phyloP scores from a whole-genome alignment of 1,140 invertebrate species.

The Hylaeus volcanicus region DNA sequence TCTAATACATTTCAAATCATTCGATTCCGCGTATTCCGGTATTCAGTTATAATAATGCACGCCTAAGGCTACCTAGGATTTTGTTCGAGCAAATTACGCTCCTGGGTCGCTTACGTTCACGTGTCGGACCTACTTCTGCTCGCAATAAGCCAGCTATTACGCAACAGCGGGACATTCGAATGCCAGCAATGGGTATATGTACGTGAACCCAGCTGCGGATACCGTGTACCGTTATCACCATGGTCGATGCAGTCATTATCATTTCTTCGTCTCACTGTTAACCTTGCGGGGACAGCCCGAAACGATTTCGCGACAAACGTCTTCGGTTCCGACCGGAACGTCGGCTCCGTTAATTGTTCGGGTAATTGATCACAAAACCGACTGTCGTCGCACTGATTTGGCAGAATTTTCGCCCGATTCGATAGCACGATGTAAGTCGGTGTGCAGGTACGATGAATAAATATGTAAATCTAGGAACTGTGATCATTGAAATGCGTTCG shows the following conservation, averaged over 20 bases:
- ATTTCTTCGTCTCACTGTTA: neutral
- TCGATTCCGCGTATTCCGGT: neutral
- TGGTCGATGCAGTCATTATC: neutral
- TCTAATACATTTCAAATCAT: no score
- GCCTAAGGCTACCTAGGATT: neutral
- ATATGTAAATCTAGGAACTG: neutral
- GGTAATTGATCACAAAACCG: neutral
- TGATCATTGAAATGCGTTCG: neutral
- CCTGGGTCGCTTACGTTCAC: neutral
- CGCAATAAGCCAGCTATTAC: neutral
- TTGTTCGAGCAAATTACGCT: neutral
- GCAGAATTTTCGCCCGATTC: no score
- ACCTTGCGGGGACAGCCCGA: neutral
- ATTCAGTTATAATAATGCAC: neutral
- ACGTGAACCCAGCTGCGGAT: neutral
- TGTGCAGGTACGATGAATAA: neutral
- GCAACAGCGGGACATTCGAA: neutral
- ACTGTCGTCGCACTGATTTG: neutral
- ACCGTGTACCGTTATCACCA: constrained; percentile 29
- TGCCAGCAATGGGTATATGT: neutral
- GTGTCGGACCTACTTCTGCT: neutral
- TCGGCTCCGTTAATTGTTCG: neutral
- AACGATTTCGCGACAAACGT: neutral
- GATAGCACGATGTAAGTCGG: neutral
- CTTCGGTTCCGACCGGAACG: neutral